Evolutionary conservation across 1,140 invertebrate genomes (phyloP), one percentile per base, ranked within the genome.

Genomic region (Psix sp.): DNA sequence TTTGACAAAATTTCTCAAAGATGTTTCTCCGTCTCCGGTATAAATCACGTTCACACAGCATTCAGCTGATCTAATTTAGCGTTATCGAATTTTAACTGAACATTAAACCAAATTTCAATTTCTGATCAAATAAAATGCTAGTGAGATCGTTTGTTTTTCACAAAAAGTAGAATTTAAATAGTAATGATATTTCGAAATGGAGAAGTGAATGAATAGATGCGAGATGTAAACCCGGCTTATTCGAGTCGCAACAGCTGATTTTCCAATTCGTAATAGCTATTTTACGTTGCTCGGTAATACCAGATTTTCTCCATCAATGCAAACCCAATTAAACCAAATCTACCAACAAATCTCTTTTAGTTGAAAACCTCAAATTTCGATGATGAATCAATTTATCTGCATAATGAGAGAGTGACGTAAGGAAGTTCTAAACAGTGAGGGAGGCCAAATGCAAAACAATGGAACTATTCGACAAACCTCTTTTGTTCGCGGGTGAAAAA

Each of bases 371-470:
- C 21, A 35, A 59, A 52, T 42, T 68, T 59, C 29, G 46, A 68
- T 38, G 54, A 68, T 46, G 65, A 52, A 68, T 68, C 54, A 60
- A 59, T 52, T 68, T 59, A 60, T 52, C 45, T 45, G 48, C 46
- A 60, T 60, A 60, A 68, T 68, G 54, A 59, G 31, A 17, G 40
- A 60, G 52, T 35, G 45, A 43, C 52, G 46, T 59, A 49, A 2
- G 24, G 11, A 17, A 16, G 26, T 33, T 60, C 40, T 52, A 56
- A 54, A 56, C 48, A 70, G 13, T 11, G 24, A 24, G 26, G 18
- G 39, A 51, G 11, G 31, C 18, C 29, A 15, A 51, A 42, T 6
- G 45, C 54, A 36, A 70, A 52, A 70, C 66, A 70, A 70, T 54
- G 66, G 49, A 40, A n/a, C 40, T 20, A 43, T 48, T 56, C 66